Base-by-base conservation (phyloP, 2,888 invertebrate genomes). In the Macaria liturata region DNA sequence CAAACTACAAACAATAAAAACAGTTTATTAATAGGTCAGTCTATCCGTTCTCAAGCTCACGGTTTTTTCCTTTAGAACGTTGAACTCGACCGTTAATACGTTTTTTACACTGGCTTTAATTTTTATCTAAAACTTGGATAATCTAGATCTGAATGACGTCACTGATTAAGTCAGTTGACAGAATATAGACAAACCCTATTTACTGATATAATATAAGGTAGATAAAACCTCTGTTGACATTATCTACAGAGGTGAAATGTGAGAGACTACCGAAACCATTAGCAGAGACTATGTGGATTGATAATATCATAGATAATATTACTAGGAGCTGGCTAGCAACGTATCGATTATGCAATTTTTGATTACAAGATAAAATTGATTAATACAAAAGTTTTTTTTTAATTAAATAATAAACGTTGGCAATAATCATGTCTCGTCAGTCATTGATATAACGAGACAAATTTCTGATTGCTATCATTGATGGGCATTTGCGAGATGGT, bases 181-280 rank as follows among this genome's bases (percentile, higher is more conserved):
- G 76, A 78, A 68, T 74, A 72, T 70, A 76, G 72, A 74, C 75
- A 79, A 79, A 54, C 69, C 80, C 82, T 86, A 83, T 89, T 86
- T 84, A 83, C 76, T 60, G 77, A 54, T 59, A 59, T 54, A 46
- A 54, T 32, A 50, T 47, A 47, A 37, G 65, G 69, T 20, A 20
- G 20, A 20, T 20, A 20, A 20, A 20, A 20, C 20, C 20, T 20
- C 20, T 20, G 20, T 78, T 84, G 86, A 88, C 88, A 83, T 88
- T 91, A 91, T 91, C 91, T 78, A 3, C 9, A 31, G 34, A 75
- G 71, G 69, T 69, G 69, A 68, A 51, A 51, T 74, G 71, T 67
- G 69, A n/a, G 69, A 74, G 78, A 78, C 76, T 75, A 75, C 79
- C 68, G 72, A 82, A 84, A 81, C 83, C 86, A 87, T 89, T 89